Evolutionary conservation across 1,140 invertebrate species (phyloP).

Genomic region (Lordiphosa mommai): DNA sequence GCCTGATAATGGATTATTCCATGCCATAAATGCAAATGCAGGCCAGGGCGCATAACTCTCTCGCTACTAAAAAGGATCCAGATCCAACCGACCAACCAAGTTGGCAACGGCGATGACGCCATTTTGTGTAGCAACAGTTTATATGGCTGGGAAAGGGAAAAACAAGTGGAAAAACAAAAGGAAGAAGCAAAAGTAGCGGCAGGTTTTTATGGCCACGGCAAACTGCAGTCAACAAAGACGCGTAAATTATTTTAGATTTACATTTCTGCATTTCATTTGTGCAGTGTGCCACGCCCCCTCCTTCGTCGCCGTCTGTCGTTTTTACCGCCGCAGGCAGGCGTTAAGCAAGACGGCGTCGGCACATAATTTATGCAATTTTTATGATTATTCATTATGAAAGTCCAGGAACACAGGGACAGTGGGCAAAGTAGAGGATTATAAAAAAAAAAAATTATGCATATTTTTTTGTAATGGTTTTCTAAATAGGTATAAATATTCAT

Average conservation of each 20-base stretch:
- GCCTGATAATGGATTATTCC: conserved; percentile 77
- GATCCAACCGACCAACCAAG: conserved; percentile 3
- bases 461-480: too few relatives aligned
- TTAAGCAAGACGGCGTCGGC: conserved; percentile 72
- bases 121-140: conserved; percentile 73
- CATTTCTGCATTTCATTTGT: conserved; percentile 77
- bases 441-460: too few relatives aligned
- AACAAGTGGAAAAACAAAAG: conserved; percentile 28
- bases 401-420: conserved; percentile 28
- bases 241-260: conserved; percentile 78
- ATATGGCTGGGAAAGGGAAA: conserved; percentile 39
- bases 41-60: conserved; percentile 34
- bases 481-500: not conserved
- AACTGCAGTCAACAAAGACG: conserved; percentile 76
- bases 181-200: conserved; percentile 20
- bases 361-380: conserved; percentile 77
- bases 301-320: conserved; percentile 17
- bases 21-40: conserved; percentile 75
- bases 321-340: conserved; percentile 56
- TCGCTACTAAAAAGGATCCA: not conserved
- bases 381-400: conserved; percentile 74
- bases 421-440: conserved; percentile 1
- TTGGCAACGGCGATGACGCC: conserved; percentile 44
- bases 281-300: conserved; percentile 17
- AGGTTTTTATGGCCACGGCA: conserved; percentile 66